Conservation (phyloP, 2,797 vertebrate genomes). For the Hyperoplus lanceolatus region DNA sequence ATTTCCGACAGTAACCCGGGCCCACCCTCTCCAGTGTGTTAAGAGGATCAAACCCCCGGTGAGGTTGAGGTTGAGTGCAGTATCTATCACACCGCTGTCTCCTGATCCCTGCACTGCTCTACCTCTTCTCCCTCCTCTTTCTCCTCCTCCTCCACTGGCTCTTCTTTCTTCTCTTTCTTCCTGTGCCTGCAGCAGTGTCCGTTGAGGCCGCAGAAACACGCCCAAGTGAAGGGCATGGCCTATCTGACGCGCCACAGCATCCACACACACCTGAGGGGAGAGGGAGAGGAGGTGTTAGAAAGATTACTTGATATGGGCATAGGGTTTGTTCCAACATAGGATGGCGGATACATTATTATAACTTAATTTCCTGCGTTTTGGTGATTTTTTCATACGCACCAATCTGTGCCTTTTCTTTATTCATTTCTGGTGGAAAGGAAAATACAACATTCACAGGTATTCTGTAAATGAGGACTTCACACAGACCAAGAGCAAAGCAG, state of each 20-base stretch:
- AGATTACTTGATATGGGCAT: conserved; percentile 13
- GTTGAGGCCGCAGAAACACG: conserved; percentile 96
- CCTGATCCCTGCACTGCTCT: conserved; percentile 64
- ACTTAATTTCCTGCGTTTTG: too few relatives aligned
- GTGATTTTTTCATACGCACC: too few relatives aligned
- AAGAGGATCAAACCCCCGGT: conserved; percentile 44
- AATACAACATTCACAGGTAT: too few relatives aligned
- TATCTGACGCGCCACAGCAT: conserved; percentile 58
- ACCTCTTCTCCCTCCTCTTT: conserved; percentile 67
- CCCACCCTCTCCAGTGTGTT: conserved; percentile 22
- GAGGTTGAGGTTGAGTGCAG: conserved; percentile 17
- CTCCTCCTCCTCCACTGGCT: conserved; percentile 41
- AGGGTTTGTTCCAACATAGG: too few relatives aligned
- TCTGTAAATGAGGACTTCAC: too few relatives aligned
- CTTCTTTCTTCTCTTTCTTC: conserved; percentile 80
- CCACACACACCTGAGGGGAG: conserved; percentile 69
- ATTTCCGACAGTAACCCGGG: conserved; percentile 8
- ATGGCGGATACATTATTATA: too few relatives aligned
- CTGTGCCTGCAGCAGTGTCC: conserved; percentile 89
- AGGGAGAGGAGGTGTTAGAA: conserved; percentile 36
- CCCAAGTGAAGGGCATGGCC: conserved; percentile 96
- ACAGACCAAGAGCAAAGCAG: neutral
- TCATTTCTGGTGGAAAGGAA: too few relatives aligned
- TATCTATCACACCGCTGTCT: conserved; percentile 73
- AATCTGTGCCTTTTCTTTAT: too few relatives aligned